Conservation (phyloP, 2,113 vertebrate species). For the Xyrauchen texanus region DNA sequence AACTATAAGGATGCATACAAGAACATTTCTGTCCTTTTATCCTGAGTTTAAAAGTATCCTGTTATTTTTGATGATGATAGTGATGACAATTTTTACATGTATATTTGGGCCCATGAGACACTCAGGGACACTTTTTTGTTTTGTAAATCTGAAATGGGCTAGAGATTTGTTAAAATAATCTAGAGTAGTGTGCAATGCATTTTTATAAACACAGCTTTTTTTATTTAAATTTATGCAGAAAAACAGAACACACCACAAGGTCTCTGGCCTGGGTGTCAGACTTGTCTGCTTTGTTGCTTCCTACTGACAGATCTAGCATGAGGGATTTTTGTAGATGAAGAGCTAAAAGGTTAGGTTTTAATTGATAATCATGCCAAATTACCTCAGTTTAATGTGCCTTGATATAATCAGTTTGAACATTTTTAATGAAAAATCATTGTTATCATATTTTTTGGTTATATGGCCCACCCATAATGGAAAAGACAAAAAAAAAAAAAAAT, state of each 20-base stretch:
- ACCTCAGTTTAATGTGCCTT: slow-evolving; percentile 20
- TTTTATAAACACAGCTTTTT: neutral
- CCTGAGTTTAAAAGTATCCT: neutral
- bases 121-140: slow-evolving; percentile 6
- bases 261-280: neutral
- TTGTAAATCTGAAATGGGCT: neutral
- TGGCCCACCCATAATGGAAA: neutral
- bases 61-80: neutral
- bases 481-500: neutral
- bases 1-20: neutral
- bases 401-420: neutral
- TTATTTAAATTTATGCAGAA: neutral
- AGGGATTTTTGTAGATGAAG: neutral
- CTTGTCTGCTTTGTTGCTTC: neutral
- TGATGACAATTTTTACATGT: neutral
- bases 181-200: neutral
- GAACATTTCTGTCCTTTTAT: too few relatives aligned
- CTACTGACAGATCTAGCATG: neutral
- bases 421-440: slow-evolving; percentile 1
- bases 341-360: neutral
- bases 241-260: neutral
- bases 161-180: neutral
- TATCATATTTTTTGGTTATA: neutral
- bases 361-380: slow-evolving; percentile 14
- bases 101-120: slow-evolving; percentile 21